Evolutionary conservation across 2,888 invertebrate genomes (phyloP).

Genomic region (Panorpa germanica): DNA sequence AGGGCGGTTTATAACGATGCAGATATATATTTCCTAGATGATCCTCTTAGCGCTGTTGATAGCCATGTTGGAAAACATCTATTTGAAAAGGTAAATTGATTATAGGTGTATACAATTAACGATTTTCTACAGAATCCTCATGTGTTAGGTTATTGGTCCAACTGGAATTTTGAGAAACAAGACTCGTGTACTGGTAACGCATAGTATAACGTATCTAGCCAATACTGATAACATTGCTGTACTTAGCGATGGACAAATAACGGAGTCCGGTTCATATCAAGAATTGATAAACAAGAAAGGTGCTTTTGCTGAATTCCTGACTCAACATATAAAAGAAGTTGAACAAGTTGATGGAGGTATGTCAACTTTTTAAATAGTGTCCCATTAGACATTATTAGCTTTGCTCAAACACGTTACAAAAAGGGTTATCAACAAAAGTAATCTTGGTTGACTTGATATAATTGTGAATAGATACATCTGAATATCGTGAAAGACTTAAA

Average conservation of each 20-base stretch:
- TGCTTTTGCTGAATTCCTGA: slow-evolving; percentile 18
- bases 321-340: slow-evolving; percentile 15
- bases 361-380: no score
- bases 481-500: no score
- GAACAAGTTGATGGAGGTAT: slow-evolving; percentile 14
- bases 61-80: slow-evolving; percentile 43
- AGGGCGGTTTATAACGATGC: slow-evolving; percentile 25
- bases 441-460: no score
- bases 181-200: slow-evolving; percentile 38
- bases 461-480: no score
- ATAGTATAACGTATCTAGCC: slow-evolving; percentile 33
- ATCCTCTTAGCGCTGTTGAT: slow-evolving; percentile 41
- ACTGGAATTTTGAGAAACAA: slow-evolving; percentile 21
- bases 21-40: slow-evolving; percentile 31
- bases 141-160: slow-evolving; percentile 36
- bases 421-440: no score
- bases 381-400: no score
- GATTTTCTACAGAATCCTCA: no score
- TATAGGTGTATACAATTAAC: no score
- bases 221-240: slow-evolving; percentile 32
- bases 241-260: slow-evolving; percentile 29
- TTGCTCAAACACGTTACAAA: no score
- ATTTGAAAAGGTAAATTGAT: no score
- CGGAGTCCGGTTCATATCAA: slow-evolving; percentile 33
- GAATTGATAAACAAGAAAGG: slow-evolving; percentile 28